phyloP scores from a whole-genome alignment of 2,113 vertebrate species.

The Mungos mungo region DNA sequence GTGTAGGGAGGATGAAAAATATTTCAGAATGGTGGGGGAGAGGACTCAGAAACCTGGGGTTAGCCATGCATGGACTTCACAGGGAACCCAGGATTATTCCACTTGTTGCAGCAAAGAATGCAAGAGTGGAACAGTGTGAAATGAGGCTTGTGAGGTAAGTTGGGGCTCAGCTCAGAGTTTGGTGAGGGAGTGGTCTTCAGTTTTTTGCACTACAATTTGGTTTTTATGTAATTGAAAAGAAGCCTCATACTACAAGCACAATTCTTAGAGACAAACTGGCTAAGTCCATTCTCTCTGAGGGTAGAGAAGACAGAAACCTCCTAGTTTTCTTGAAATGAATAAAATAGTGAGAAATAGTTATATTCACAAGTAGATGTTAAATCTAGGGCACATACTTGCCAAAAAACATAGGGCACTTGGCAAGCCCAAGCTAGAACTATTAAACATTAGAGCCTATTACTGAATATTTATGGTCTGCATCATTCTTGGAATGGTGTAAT shows the following conservation, averaged over 20 bases:
- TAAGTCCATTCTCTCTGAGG: slow-evolving; percentile 7
- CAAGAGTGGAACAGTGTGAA: background rate
- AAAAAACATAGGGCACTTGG: slow-evolving; percentile 51
- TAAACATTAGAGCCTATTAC: slow-evolving; percentile 53
- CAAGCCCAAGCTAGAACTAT: background rate
- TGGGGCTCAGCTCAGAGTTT: background rate
- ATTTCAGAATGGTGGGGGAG: no score
- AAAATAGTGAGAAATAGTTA: slow-evolving; percentile 63
- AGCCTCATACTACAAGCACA: background rate
- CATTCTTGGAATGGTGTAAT: slow-evolving; percentile 18
- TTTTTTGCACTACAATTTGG: background rate
- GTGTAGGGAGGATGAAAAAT: background rate
- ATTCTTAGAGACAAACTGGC: background rate
- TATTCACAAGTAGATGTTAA: slow-evolving; percentile 53
- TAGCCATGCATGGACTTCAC: rapidly evolving
- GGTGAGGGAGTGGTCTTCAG: background rate
- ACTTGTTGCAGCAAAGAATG: background rate
- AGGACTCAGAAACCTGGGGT: rapidly evolving
- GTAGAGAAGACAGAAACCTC: slow-evolving; percentile 4
- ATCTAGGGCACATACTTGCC: slow-evolving; percentile 32
- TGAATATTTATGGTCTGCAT: slow-evolving; percentile 51
- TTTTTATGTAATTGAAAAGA: background rate
- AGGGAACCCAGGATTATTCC: background rate
- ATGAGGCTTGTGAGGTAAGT: background rate
- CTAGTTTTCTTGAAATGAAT: slow-evolving; percentile 32